These are phyloP conservation scores for Pangasianodon hypophthalmus DNA, from an alignment of 2,113 vertebrate species.

Conservation along the genomic window DNA sequence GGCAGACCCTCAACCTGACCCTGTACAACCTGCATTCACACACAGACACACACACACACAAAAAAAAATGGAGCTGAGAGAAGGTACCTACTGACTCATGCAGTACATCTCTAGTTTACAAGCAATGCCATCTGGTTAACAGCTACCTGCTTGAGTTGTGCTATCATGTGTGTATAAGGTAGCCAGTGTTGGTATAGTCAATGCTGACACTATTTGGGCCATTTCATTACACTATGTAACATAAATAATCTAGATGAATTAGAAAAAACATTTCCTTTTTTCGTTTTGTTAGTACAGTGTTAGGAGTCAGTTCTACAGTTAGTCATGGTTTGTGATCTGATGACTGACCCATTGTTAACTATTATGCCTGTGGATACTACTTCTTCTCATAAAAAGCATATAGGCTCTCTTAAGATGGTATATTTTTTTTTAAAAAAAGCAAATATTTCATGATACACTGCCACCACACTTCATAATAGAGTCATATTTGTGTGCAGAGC, in stretches of 20 bases:
- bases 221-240: background rate
- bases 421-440: too few species aligned
- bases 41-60: background rate
- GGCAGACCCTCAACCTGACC: constrained; percentile 16
- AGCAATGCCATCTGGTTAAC: constrained; percentile 35
- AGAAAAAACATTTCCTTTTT: background rate
- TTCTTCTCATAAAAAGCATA: too few species aligned
- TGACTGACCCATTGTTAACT: background rate
- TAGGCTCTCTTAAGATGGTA: too few species aligned
- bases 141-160: constrained; percentile 16
- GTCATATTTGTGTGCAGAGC: background rate
- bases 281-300: background rate
- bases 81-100: constrained; percentile 53
- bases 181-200: background rate
- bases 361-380: background rate
- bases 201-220: background rate
- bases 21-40: background rate
- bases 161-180: background rate
- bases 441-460: too few species aligned
- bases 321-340: background rate
- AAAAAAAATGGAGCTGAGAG: constrained; percentile 26
- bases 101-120: constrained; percentile 24
- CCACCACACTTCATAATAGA: too few species aligned
- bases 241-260: background rate
- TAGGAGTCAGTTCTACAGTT: background rate